Base-by-base conservation (phyloP, 2,113 vertebrate genomes). In the Piprites chloris region DNA sequence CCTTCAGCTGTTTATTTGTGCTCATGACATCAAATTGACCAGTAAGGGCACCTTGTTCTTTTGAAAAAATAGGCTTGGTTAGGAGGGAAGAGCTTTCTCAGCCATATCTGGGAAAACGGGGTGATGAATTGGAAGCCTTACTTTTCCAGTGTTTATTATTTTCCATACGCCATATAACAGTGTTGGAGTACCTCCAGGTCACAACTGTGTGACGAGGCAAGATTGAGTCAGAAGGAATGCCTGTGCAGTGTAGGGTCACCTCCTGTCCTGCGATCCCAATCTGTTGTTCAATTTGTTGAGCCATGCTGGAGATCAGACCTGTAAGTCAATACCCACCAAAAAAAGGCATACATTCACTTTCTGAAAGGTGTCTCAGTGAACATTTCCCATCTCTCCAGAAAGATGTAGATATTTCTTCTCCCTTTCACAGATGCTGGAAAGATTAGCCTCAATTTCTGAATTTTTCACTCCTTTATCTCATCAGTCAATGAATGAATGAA, bases 181-280 rank as follows among this genome's bases (percentile, higher is more conserved):
- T 0, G 2, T 11, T 23, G 2, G 16, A 0, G 17, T 96, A 35
- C 65, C 8, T 95, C 97, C 97, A 97, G 32, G 1, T 69, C 24
- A 89, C 82, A 9, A 0, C 0, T 8, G 2, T 0, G 2, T 8
- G 0, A 7, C 0, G 7, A 21, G 37, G 0, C 27, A 37, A 14
- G 26, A 0, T 9, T 49, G 3, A 47, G 33, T 89, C 2, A 11
- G 0, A 1, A 21, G 9, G 8, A 28, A n/a, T 8, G n/a, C 1
- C 41, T 68, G 3, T 23, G 55, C 96, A 97, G 20, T 17, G 58
- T 75, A 97, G 89, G 28, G 35, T 66, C 84, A 96, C 82, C 3
- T 10, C 9, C 27, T 63, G 39, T 52, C 95, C 96, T 69, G 24
- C 71, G 0, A 89, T 4, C 24, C 91, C 93, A 67, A 21, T 26